Evolutionary conservation across 2,888 invertebrate species (phyloP).

Genomic region (Noctua janthe): DNA sequence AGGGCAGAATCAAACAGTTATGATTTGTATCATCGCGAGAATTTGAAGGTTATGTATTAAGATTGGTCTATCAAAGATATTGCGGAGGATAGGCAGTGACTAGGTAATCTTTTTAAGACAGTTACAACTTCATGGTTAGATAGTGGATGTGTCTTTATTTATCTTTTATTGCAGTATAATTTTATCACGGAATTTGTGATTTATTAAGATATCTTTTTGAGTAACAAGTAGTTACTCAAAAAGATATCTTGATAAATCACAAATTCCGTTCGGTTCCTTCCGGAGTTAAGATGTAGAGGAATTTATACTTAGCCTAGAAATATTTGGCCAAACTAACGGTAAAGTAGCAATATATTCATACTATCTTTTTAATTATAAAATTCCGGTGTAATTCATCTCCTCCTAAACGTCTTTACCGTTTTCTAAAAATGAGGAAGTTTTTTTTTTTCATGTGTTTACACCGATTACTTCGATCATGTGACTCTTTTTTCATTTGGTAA

Average conservation of each 20-base stretch:
- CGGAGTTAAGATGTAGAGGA: background rate
- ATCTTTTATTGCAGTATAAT: background rate
- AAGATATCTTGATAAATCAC: too few species aligned
- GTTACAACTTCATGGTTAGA: conserved; percentile 1
- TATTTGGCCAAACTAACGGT: background rate
- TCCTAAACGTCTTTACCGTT: too few species aligned
- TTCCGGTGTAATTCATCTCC: too few species aligned
- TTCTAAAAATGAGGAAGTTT: too few species aligned
- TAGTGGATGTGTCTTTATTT: conserved; percentile 8
- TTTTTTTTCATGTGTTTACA: too few species aligned
- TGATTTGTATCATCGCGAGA: conserved; percentile 40
- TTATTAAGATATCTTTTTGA: background rate
- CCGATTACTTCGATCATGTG: too few species aligned
- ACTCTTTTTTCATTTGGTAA: too few species aligned
- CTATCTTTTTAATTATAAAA: background rate
- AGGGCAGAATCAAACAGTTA: conserved; percentile 29
- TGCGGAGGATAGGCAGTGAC: background rate
- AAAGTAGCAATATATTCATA: background rate
- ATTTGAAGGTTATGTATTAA: conserved; percentile 17
- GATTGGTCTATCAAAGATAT: conserved; percentile 18
- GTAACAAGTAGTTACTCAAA: too few species aligned
- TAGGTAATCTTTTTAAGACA: conserved; percentile 6
- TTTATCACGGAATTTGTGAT: background rate
- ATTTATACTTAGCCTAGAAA: background rate
- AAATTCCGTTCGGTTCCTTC: too few species aligned